Evolutionary conservation across 2,797 vertebrate species (phyloP).

Genomic region (Luscinia luscinia): DNA sequence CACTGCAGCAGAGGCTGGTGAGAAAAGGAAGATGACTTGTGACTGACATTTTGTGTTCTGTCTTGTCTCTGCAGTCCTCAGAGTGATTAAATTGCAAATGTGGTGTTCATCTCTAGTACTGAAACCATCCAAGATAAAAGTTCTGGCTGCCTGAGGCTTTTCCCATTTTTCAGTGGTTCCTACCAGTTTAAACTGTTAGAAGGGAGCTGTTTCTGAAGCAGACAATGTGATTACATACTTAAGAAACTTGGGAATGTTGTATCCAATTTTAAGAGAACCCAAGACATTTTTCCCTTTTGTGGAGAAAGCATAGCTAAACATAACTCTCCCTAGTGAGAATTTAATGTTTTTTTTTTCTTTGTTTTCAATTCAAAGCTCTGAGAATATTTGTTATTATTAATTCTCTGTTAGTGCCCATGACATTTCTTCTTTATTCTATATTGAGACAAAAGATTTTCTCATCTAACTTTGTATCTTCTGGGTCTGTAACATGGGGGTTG

Average conservation of each 20-base stretch:
- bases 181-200: neutral
- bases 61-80: neutral
- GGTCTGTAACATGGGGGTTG: neutral
- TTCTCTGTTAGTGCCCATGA: neutral
- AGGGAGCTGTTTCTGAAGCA: neutral
- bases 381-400: neutral
- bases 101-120: neutral
- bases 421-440: neutral
- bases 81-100: neutral
- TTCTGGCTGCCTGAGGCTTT: neutral
- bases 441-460: neutral
- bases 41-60: neutral
- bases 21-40: neutral
- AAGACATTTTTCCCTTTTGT: neutral
- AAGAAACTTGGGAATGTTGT: neutral
- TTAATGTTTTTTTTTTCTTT: neutral
- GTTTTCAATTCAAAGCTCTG: neutral
- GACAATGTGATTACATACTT: neutral
- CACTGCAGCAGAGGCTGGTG: constrained; percentile 87
- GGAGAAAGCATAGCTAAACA: neutral
- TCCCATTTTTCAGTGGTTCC: neutral
- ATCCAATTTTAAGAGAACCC: neutral
- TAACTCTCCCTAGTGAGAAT: neutral
- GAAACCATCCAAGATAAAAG: neutral
- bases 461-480: neutral